Evolutionary conservation across 2,888 invertebrate species (phyloP).

Genomic region (Hyppa rectilinea): DNA sequence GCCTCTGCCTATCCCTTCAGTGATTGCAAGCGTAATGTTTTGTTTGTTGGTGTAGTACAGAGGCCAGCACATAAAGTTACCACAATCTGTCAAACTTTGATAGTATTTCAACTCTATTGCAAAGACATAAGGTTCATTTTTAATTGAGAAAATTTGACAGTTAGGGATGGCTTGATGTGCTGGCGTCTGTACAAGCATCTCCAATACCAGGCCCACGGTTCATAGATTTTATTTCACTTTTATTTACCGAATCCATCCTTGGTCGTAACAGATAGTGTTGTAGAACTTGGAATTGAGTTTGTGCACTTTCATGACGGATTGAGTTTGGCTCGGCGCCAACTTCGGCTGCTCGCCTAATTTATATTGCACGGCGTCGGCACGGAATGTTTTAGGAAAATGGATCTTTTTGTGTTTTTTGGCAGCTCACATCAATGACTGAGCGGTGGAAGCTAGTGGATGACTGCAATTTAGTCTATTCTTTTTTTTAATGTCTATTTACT

Average conservation of each 20-base stretch:
- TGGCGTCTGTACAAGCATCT: too few relatives aligned
- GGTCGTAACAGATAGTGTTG: constrained; percentile 19
- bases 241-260: neutral
- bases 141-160: too few relatives aligned
- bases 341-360: constrained; percentile 27
- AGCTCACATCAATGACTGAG: neutral
- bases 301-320: constrained; percentile 54
- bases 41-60: neutral
- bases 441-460: neutral
- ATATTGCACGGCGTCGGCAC: constrained; percentile 37
- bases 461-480: neutral
- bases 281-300: constrained; percentile 49
- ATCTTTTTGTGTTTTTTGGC: constrained; percentile 1
- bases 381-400: constrained; percentile 23
- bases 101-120: too few relatives aligned
- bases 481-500: neutral
- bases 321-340: constrained; percentile 43
- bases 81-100: too few relatives aligned
- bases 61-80: too few relatives aligned
- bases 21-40: neutral
- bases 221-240: constrained; percentile 4
- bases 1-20: neutral
- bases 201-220: neutral
- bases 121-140: too few relatives aligned
- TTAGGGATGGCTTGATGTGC: too few relatives aligned